Conservation (phyloP, 2,113 vertebrate species). For the Harpagus bidentatus region DNA sequence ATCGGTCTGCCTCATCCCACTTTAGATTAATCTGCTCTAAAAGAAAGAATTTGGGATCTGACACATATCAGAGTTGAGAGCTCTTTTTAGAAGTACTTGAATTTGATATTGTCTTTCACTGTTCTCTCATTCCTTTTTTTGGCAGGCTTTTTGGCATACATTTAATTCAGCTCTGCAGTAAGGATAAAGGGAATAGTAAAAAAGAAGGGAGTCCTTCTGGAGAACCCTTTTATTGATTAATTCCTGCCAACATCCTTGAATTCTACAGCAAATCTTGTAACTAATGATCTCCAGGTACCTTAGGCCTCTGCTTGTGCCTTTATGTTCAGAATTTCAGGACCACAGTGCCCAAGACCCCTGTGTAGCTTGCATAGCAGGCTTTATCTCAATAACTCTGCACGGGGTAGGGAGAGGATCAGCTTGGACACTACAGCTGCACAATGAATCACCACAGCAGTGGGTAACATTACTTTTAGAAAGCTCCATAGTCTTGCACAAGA, state of each 20-base stretch:
- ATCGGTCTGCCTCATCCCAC: neutral
- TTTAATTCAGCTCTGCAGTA: neutral
- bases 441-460: accelerated
- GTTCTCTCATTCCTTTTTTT: neutral
- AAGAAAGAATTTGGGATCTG: neutral
- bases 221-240: neutral
- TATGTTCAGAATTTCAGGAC: neutral
- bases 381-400: neutral
- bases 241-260: neutral
- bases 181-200: neutral
- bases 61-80: neutral
- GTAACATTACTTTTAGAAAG: neutral
- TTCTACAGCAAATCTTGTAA: neutral
- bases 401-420: neutral
- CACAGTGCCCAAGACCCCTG: neutral
- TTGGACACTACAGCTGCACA: neutral
- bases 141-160: neutral
- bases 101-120: neutral
- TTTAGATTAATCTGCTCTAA: neutral
- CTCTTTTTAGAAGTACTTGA: neutral
- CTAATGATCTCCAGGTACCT: neutral
- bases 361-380: neutral
- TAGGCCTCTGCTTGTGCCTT: neutral
- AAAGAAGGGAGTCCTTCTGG: neutral
- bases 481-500: neutral